A percentile compares a stretch with the other conserved stretches of the same genome.
Conservation (phyloP, 2,888 invertebrate genomes). For the Trypoxylon attenuatum region DNA sequence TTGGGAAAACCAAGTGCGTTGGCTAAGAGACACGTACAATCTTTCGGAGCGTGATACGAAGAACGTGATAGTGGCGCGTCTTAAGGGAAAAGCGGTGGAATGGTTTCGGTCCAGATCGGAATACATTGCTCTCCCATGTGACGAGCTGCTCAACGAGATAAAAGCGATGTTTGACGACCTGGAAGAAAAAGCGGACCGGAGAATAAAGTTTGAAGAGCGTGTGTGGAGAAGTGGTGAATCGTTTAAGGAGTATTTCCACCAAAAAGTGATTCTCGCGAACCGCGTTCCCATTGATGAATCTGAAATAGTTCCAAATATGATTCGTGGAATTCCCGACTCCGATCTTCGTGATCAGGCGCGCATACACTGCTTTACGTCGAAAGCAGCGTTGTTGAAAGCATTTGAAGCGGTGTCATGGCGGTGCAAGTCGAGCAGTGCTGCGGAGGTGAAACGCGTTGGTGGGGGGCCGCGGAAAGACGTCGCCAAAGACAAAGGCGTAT, state of each 20-base stretch:
- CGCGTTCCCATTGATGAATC: conserved; percentile 4
- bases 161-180: conserved; percentile 19
- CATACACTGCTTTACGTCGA: conserved; percentile 18
- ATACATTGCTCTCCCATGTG: conserved; percentile 2
- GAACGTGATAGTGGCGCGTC: conserved; percentile 6
- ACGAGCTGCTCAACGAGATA: conserved; percentile 10
- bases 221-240: conserved; percentile 16
- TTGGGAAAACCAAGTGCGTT: conserved; percentile 20
- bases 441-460: not conserved
- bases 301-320: conserved; percentile 13
- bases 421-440: not conserved
- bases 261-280: conserved; percentile 14
- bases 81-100: conserved; percentile 16
- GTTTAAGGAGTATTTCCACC: conserved; percentile 24
- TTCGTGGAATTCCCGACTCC: conserved; percentile 21
- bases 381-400: conserved; percentile 3
- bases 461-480: no score
- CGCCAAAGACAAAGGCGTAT: no score
- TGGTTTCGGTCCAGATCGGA: conserved; percentile 33
- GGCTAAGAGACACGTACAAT: conserved; percentile 4
- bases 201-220: conserved; percentile 15
- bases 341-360: conserved; percentile 19
- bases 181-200: not conserved
- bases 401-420: conserved; percentile 15
- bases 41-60: conserved; percentile 5